phyloP scores from a whole-genome alignment of 1,140 invertebrate species.

The Asobara japonica region DNA sequence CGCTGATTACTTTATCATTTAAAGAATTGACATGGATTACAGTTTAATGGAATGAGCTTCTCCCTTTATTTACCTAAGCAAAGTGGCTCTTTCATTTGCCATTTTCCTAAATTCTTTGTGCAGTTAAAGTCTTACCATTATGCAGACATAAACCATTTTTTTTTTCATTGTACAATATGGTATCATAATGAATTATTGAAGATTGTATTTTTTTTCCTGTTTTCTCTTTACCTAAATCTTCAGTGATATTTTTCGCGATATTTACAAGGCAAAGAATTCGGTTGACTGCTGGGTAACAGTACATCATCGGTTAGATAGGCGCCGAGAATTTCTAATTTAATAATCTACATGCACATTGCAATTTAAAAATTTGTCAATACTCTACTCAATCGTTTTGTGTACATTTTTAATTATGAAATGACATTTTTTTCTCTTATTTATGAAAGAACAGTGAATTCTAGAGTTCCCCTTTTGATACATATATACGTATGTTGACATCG shows the following conservation, averaged over 20 bases:
- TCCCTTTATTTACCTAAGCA: constrained; percentile 19
- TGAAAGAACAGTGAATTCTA: constrained; percentile 27
- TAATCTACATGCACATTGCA: background rate
- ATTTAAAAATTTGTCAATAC: background rate
- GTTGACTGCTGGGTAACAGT: constrained; percentile 1
- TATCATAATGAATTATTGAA: constrained; percentile 20
- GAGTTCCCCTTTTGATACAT: background rate
- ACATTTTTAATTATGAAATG: background rate
- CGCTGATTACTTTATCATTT: constrained; percentile 23
- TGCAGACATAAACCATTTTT: constrained; percentile 28
- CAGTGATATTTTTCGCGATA: constrained; percentile 33
- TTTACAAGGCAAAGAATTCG: constrained; percentile 36
- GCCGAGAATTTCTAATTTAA: background rate
- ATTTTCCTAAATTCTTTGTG: constrained; percentile 30
- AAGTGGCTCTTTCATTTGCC: constrained; percentile 24
- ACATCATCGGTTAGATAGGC: too few relatives aligned
- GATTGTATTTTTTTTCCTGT: constrained; percentile 3
- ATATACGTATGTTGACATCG: constrained; percentile 29
- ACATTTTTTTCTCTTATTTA: constrained; percentile 25
- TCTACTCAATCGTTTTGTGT: background rate
- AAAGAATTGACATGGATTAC: constrained; percentile 35
- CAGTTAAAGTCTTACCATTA: constrained; percentile 29
- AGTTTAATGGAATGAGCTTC: constrained; percentile 33
- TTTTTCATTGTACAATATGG: constrained; percentile 23
- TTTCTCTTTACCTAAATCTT: constrained; percentile 9